Evolutionary conservation across 2,888 invertebrate genomes (phyloP), one percentile per base, ranked within the genome.

Genomic region (Seira sanloemensis): DNA sequence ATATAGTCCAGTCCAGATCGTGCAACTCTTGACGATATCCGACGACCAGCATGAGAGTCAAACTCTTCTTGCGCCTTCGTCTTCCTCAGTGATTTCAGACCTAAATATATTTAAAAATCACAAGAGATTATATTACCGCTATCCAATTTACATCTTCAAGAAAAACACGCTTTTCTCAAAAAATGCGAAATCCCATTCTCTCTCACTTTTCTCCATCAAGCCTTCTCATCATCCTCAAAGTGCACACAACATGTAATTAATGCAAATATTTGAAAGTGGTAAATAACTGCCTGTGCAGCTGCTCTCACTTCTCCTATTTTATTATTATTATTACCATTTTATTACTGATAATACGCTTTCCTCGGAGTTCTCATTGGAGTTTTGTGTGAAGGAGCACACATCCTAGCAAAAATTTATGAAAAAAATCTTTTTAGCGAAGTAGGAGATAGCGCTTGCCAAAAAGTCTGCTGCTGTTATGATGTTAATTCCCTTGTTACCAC

Each of bases 211-310:
- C 16, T 24, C 18, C 19, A 4, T 50, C 37, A 21, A 21, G 27
- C n/a, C 18, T 26, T 26, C 21, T 66, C 46, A 75, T 37, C 37
- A 66, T 54, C 25, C 26, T 75, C 16, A 27, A 18, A 19, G 2
- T 27, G 23, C 23, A 50, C 50, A 73, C 21, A 73, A 37, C 26
- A 54, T 46, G 65, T 25, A 82, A 77, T 82, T 76, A 82, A 77
- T 71, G 71, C 46, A 46, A 77, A 9, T 66, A 76, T 77, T 72
- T 16, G 26, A 62, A 50, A 71, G 66, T 62, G 72, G 71, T 83
- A 78, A 83, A 83, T 78, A 78, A 83, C 58, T 73, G 74, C 73
- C 74, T 27, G 26, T 73, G 83, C 83, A 83, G 83, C 83, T 83
- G 83, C 83, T 83, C 65, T 73, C 62, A 5, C n/a, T 25, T 46